Evolutionary conservation across 1,140 invertebrate genomes (phyloP), one percentile per base, ranked within the genome.

Genomic region (Cydia pomonella): DNA sequence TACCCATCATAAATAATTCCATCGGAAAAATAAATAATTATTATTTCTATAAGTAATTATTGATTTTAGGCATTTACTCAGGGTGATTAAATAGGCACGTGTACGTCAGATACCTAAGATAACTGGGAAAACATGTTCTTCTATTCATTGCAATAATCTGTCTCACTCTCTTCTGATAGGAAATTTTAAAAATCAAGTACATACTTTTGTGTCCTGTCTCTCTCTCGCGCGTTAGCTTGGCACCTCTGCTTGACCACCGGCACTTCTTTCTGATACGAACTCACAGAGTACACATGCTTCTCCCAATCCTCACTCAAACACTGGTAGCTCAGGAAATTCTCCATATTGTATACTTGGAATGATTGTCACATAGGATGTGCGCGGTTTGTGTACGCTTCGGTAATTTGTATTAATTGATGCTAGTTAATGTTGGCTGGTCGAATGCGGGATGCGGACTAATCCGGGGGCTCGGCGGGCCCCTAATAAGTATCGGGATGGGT

Each of bases 131-230:
- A n/a, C n/a, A n/a, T n/a, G n/a, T n/a, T n/a, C n/a, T n/a, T n/a
- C n/a, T n/a, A n/a, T n/a, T n/a, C n/a, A n/a, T n/a, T n/a, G n/a
- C n/a, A n/a, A n/a, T n/a, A n/a, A n/a, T n/a, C n/a, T n/a, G n/a
- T n/a, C n/a, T n/a, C n/a, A n/a, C n/a, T n/a, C n/a, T n/a, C n/a
- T n/a, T n/a, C n/a, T n/a, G 71, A 23, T 38, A 33, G 29, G 75
- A 75, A 33, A 63, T n/a, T n/a, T n/a, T n/a, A 72, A 38, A 74
- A 79, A 63, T 79, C 78, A 62, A 69, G 72, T 88, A 93, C 92
- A 92, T 93, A 96, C 96, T 96, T 96, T 87, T 96, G 95, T n/a
- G 96, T 96, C 76, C 96, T 93, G 84, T 96, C 95, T 71, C 96
- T 93, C 86, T 97, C 96, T 1, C 96, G 92, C 2, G 96, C 96